Conservation (phyloP, 64 coral and sea anemone species). For the Porites lutea region DNA sequence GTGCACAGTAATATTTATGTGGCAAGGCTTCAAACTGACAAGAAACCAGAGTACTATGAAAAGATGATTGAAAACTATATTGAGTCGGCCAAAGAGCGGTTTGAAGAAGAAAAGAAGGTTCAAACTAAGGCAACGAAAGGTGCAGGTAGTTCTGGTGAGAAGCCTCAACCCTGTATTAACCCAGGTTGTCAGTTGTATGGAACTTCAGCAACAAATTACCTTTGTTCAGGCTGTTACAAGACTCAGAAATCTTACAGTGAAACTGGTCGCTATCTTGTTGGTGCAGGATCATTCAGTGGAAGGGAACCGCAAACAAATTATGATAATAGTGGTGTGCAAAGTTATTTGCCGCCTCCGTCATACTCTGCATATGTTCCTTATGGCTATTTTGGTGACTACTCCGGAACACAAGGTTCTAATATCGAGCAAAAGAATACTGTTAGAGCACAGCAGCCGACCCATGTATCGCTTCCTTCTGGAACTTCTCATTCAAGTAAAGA, state of each 20-base stretch:
- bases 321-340: background rate
- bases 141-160: background rate
- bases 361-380: constrained; percentile 35
- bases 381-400: constrained; percentile 9
- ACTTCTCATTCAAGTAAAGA: constrained; percentile 5
- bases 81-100: constrained; percentile 74
- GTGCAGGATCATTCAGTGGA: background rate
- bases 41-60: constrained; percentile 90
- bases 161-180: constrained; percentile 72
- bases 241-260: constrained; percentile 83
- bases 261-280: constrained; percentile 28
- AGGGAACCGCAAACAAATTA: background rate
- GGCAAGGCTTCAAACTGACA: constrained; percentile 74
- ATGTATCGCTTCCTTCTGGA: background rate
- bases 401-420: background rate
- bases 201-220: constrained; percentile 84
- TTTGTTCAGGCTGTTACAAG: constrained; percentile 88
- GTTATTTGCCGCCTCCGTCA: constrained; percentile 38
- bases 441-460: background rate
- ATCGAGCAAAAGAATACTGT: background rate
- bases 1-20: constrained; percentile 64
- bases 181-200: constrained; percentile 89
- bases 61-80: constrained; percentile 94
- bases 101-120: constrained; percentile 85
- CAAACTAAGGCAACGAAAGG: constrained; percentile 24